phyloP scores from a whole-genome alignment of 2,888 invertebrate genomes.

The Nymphalis c-album region DNA sequence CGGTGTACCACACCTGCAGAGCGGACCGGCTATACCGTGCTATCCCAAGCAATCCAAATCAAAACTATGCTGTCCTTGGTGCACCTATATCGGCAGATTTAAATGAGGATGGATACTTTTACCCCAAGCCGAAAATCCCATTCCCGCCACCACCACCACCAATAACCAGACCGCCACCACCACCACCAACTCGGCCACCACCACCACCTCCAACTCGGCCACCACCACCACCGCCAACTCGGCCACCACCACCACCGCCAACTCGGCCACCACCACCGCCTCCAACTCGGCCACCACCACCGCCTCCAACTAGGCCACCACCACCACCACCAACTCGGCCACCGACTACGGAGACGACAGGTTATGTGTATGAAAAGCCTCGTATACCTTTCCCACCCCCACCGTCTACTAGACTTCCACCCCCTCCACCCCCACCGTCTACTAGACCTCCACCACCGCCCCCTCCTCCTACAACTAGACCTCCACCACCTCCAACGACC shows the following conservation, averaged over 20 bases:
- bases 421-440: slow-evolving; percentile 5
- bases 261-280: slow-evolving; percentile 36
- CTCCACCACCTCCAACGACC: slow-evolving; percentile 40
- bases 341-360: slow-evolving; percentile 23
- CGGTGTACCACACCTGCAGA: slow-evolving; percentile 65
- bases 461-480: slow-evolving; percentile 36
- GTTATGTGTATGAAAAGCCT: slow-evolving; percentile 54
- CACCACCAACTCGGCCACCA: slow-evolving; percentile 5
- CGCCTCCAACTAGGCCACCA: slow-evolving; percentile 36
- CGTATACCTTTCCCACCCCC: slow-evolving; percentile 36
- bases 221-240: slow-evolving; percentile 7
- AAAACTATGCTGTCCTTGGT: slow-evolving; percentile 71
- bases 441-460: slow-evolving; percentile 28
- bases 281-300: slow-evolving; percentile 36
- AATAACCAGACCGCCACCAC: slow-evolving; percentile 35
- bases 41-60: slow-evolving; percentile 60
- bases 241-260: slow-evolving; percentile 35
- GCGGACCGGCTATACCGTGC: slow-evolving; percentile 62
- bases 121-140: slow-evolving; percentile 69
- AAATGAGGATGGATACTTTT: slow-evolving; percentile 76
- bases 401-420: slow-evolving; percentile 27
- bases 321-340: slow-evolving; percentile 41
- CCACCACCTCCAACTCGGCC: slow-evolving; percentile 7
- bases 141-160: slow-evolving; percentile 62
- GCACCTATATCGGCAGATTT: slow-evolving; percentile 63